Evolutionary conservation across 2,888 invertebrate species (phyloP).

Genomic region (Phymatocera aterrima): DNA sequence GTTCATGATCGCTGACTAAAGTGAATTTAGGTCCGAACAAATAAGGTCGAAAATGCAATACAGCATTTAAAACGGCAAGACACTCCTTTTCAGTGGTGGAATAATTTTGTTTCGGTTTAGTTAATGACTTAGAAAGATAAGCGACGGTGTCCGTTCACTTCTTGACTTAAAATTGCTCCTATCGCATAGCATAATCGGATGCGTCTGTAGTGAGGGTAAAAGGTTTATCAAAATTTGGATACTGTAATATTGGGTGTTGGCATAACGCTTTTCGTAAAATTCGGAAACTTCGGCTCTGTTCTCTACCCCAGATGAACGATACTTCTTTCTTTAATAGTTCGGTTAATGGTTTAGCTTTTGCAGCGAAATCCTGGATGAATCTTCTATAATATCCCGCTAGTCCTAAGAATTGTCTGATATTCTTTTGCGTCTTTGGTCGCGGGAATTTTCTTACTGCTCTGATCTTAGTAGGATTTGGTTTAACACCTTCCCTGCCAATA

Average conservation of each 20-base stretch:
- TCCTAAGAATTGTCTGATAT: not conserved
- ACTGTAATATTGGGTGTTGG: too few relatives aligned
- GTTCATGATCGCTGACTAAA: not conserved
- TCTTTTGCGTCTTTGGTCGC: not conserved
- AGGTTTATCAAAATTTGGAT: not conserved
- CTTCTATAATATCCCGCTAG: not conserved
- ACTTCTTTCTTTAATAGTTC: not conserved
- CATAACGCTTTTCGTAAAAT: too few relatives aligned
- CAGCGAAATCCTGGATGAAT: not conserved
- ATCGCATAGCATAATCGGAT: constrained; percentile 1
- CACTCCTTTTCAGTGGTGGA: constrained; percentile 1
- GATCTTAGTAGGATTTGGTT: not conserved
- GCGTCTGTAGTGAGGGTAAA: not conserved
- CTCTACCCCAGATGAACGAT: too few relatives aligned
- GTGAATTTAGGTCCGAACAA: not conserved
- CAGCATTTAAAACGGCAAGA: not conserved
- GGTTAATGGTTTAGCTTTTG: not conserved
- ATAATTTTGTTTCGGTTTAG: not conserved
- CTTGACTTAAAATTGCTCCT: constrained; percentile 3
- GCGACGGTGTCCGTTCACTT: not conserved
- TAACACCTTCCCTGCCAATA: not conserved
- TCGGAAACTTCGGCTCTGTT: too few relatives aligned
- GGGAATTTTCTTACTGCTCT: not conserved
- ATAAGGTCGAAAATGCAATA: not conserved
- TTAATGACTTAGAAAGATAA: not conserved